These are phyloP conservation scores for Chrysemys picta DNA, from an alignment of 2,113 vertebrate species.

Conservation along the genomic window DNA sequence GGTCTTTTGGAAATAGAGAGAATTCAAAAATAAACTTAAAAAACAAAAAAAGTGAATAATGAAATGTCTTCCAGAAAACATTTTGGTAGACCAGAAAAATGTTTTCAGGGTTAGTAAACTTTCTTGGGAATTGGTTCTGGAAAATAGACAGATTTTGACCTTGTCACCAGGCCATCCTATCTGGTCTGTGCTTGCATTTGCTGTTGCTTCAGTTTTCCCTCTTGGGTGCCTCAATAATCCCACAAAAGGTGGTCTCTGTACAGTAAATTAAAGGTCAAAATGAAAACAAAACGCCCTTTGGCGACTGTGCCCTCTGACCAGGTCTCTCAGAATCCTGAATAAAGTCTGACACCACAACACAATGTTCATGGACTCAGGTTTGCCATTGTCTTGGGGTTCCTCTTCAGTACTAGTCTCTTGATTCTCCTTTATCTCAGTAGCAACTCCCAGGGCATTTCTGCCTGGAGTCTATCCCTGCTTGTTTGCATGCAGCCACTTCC, in stretches of 20 bases:
- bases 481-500: background rate
- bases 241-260: background rate
- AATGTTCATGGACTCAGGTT: background rate
- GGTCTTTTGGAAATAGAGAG: background rate
- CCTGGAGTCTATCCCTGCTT: background rate
- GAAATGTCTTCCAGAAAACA: background rate
- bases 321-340: background rate
- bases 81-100: background rate
- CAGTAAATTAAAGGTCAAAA: background rate
- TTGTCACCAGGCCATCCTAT: background rate
- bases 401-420: background rate
- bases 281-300: background rate
- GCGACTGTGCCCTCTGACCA: background rate
- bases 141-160: no score
- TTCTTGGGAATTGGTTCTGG: conserved; percentile 12
- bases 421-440: background rate
- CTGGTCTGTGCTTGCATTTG: background rate
- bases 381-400: background rate
- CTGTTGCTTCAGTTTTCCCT: background rate
- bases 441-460: background rate
- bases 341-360: background rate
- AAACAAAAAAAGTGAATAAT: background rate
- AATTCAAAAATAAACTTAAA: background rate
- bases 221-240: background rate
- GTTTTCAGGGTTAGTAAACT: conserved; percentile 29